A percentile compares a stretch with the other conserved stretches of the same genome.
Evolutionary conservation across 2,113 vertebrate genomes (phyloP).

Genomic region (Ranitomeya variabilis): DNA sequence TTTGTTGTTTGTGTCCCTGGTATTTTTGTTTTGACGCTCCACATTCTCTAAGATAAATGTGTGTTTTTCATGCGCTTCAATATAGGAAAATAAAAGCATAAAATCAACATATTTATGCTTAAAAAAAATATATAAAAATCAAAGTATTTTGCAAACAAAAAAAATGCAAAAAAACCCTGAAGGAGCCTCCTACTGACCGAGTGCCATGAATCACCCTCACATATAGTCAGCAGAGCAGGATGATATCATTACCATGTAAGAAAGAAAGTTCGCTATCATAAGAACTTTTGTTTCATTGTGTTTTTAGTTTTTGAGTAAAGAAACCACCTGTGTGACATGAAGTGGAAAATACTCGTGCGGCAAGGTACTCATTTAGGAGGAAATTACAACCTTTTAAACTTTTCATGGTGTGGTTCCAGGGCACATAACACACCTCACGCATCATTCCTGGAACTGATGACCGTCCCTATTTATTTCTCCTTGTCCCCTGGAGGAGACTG

Average conservation of each 20-base stretch:
- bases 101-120: too few relatives aligned
- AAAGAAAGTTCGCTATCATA: background rate
- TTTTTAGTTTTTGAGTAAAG: background rate
- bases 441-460: conserved; percentile 66
- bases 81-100: too few relatives aligned
- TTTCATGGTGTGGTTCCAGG: conserved; percentile 51
- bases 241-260: background rate
- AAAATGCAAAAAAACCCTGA: background rate
- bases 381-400: conserved; percentile 61
- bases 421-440: conserved; percentile 52
- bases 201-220: too few relatives aligned
- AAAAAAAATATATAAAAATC: background rate
- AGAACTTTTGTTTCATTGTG: background rate
- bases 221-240: background rate
- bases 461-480: conserved; percentile 62
- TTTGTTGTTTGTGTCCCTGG: too few relatives aligned
- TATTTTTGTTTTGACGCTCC: too few relatives aligned
- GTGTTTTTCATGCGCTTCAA: too few relatives aligned
- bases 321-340: conserved; percentile 42
- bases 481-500: conserved; percentile 71
- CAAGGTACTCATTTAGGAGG: conserved; percentile 56
- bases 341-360: conserved; percentile 34
- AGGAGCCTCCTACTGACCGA: background rate
- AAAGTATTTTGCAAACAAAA: background rate
- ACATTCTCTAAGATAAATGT: too few relatives aligned